These are phyloP conservation scores for Knipowitschia caucasica DNA, from an alignment of 2,797 vertebrate species.

Conservation along the genomic window DNA sequence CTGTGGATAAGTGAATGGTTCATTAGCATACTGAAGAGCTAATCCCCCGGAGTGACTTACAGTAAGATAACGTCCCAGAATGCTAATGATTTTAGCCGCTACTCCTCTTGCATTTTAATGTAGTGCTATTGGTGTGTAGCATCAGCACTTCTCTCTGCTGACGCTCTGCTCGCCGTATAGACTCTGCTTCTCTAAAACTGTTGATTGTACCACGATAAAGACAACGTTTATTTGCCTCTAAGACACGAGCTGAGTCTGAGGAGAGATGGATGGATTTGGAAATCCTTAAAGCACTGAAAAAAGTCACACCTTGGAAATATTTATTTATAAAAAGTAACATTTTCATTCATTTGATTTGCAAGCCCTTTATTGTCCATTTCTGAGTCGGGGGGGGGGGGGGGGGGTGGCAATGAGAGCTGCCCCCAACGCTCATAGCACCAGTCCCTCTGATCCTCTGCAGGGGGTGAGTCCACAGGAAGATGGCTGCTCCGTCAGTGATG, in stretches of 20 bases:
- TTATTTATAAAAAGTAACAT: no score
- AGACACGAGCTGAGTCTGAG: slow-evolving; percentile 33
- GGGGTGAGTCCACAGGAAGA: no score
- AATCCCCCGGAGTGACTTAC: slow-evolving; percentile 25
- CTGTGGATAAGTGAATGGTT: slow-evolving; percentile 29
- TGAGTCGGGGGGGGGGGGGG: no score
- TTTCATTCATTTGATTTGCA: no score
- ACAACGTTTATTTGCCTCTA: slow-evolving; percentile 26
- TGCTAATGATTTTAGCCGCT: slow-evolving; percentile 3
- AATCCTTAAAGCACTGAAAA: no score
- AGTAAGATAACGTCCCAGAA: not conserved
- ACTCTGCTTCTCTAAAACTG: not conserved
- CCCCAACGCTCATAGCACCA: no score
- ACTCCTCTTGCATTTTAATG: slow-evolving; percentile 18
- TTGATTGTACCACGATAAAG: slow-evolving; percentile 20
- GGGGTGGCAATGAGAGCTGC: no score
- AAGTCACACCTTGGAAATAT: no score
- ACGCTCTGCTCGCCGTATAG: not conserved
- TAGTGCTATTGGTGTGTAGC: slow-evolving; percentile 10
- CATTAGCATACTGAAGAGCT: slow-evolving; percentile 26
- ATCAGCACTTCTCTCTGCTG: slow-evolving; percentile 2
- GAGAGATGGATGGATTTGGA: slow-evolving; percentile 1
- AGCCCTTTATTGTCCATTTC: no score
- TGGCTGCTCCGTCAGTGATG: no score
- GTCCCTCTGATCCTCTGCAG: no score